Evolutionary conservation across 2,113 vertebrate genomes (phyloP), one percentile per base, ranked within the genome.

Genomic region (Clarias macrocephalus): DNA sequence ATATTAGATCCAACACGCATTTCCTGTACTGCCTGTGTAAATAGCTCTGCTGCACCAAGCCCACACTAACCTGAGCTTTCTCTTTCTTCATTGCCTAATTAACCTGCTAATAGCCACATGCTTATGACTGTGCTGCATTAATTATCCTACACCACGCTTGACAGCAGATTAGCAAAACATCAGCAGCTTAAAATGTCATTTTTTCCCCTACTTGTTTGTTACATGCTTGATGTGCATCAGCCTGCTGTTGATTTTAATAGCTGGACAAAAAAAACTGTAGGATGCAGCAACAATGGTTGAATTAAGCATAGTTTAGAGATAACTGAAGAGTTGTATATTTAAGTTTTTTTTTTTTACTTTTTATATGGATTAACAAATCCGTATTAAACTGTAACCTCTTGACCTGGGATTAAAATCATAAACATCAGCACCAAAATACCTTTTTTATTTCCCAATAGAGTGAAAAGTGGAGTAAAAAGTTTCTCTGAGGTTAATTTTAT

Each of bases 91-190:
- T 94, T 96, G 95, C 93, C 95, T 96, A 95, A 96, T 97, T 97
- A 97, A 96, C 96, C 96, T 95, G 91, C 94, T 96, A 97, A 97
- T 94, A 94, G 96, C 91, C 94, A 91, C 77, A 80, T 95, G 92
- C 86, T 91, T 90, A 90, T 89, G 90, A 90, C 94, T 87, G 88
- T 90, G 90, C 90, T 90, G 88, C 90, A 89, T 92, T 94, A 93
- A 94, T 96, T 95, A 95, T 92, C 93, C 89, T 84, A 82, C 85
- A 86, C 82, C 88, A 54, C 80, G 25, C 82, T 86, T 89, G 80
- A 88, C 70, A 89, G 86, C 91, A 91, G 92, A 94, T 89, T 92
- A 90, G 18, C 23, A 88, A 92, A 62, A 87, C 91, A 89, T 88
- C 89, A 59, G 85, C 89, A 89, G 89, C 88, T 86, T 82, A 88